Evolutionary conservation across 2,113 vertebrate genomes (phyloP).

Genomic region (Eulemur rufifrons): DNA sequence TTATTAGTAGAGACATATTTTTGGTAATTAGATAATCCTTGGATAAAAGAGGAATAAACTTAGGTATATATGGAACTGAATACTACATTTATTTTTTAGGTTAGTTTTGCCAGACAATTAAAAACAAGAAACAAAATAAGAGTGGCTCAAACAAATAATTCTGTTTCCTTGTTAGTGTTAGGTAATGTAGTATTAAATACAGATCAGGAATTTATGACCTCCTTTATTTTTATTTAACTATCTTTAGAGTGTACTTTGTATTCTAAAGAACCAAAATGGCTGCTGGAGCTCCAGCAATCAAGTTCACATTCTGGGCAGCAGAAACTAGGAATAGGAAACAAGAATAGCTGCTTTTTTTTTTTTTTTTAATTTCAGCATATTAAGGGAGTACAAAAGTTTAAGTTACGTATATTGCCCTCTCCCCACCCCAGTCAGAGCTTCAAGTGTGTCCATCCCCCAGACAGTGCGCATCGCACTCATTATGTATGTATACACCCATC

Average conservation of each 20-base stretch:
- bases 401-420: too few relatives aligned
- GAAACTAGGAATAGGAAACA: not conserved
- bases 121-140: not conserved
- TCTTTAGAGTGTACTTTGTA: not conserved
- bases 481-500: too few relatives aligned
- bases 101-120: not conserved
- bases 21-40: not conserved
- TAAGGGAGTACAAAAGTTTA: too few relatives aligned
- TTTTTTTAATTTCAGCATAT: too few relatives aligned
- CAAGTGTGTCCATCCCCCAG: too few relatives aligned
- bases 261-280: not conserved
- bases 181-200: not conserved
- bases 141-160: not conserved
- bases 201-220: not conserved
- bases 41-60: not conserved
- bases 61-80: not conserved
- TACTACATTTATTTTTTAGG: not conserved
- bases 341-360: too few relatives aligned
- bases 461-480: too few relatives aligned
- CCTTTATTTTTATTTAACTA: not conserved
- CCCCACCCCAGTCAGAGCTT: too few relatives aligned
- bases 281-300: not conserved
- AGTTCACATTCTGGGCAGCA: not conserved
- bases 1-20: not conserved
- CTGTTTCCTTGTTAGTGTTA: not conserved